Evolutionary conservation across 2,888 invertebrate genomes (phyloP), one percentile per base, ranked within the genome.

Genomic region (Cheilosia variabilis): DNA sequence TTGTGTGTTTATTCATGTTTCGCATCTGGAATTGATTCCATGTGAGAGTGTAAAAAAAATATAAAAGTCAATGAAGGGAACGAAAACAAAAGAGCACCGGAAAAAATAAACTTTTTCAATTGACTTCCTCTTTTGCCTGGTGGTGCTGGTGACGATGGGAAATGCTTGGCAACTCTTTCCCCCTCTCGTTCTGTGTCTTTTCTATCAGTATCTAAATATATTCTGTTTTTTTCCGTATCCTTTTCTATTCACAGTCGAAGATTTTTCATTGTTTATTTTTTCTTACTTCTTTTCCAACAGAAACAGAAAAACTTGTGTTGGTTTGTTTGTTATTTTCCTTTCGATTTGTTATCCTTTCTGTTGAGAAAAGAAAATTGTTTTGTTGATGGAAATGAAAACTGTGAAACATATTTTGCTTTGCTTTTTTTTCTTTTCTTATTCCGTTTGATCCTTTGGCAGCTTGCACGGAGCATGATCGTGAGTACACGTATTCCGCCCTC

Each of bases 401-500:
- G 80, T 86, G 84, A 86, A 80, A 80, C 66, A 86, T 69, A 57
- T 80, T 52, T 86, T 80, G 80, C 80, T 80, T 80, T 80, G 69
- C 87, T 88, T 84, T 87, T 88, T 19, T 19, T 83, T 58, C 17
- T n/a, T 68, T 84, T 73, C 80, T 80, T 71, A 76, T 86, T 88
- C 88, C 72, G 86, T 86, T 88, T 88, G 88, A 88, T 88, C 87
- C 88, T 87, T 89, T 91, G 89, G 94, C 94, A 95, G 96, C 96
- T 96, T 96, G 96, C 96, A 95, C 96, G 96, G 96, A 96, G 96
- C 96, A 96, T 96, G 96, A 95, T 96, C 95, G 96, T 96, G 95
- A 96, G 96, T 96, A 96, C 91, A 91, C 90, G 91, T 91, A 91
- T 90, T 71, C 57, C 63, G 84, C 68, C 75, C 71, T 66, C 22